phyloP scores from a whole-genome alignment of 2,888 invertebrate genomes.

The Orthosia cruda region DNA sequence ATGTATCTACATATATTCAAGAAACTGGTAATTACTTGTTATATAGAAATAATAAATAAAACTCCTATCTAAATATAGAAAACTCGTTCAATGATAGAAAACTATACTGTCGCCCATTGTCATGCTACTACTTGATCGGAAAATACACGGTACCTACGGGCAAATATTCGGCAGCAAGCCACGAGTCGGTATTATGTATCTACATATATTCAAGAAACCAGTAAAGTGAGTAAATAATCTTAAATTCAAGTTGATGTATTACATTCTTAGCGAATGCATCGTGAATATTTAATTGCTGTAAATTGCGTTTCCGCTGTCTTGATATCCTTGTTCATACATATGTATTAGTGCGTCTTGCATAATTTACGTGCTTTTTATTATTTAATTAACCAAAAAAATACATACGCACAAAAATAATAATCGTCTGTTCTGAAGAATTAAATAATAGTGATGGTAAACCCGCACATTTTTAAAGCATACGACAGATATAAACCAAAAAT shows the following conservation, averaged over 20 bases:
- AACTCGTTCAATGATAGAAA: too few species aligned
- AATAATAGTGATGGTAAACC: neutral
- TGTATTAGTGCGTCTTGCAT: neutral
- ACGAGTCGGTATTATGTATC: too few species aligned
- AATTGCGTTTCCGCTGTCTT: conserved; percentile 29
- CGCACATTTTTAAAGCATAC: neutral
- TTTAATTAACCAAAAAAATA: neutral
- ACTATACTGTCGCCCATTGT: too few species aligned
- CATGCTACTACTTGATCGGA: too few species aligned
- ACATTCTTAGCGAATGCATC: conserved; percentile 10
- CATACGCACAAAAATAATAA: neutral
- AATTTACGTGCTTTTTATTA: neutral
- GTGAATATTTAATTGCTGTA: conserved; percentile 23
- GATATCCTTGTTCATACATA: conserved; percentile 27
- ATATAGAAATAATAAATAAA: conserved; percentile 4
- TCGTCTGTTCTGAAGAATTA: neutral
- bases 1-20: neutral
- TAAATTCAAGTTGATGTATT: conserved; percentile 4
- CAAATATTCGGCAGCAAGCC: neutral
- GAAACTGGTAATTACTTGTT: neutral
- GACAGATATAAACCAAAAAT: neutral
- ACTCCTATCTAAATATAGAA: neutral
- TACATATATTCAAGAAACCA: neutral
- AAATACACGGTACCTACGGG: neutral
- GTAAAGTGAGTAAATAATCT: neutral